These are phyloP conservation scores for Sorex fumeus DNA, from an alignment of 2,113 vertebrate genomes.

Conservation along the genomic window DNA sequence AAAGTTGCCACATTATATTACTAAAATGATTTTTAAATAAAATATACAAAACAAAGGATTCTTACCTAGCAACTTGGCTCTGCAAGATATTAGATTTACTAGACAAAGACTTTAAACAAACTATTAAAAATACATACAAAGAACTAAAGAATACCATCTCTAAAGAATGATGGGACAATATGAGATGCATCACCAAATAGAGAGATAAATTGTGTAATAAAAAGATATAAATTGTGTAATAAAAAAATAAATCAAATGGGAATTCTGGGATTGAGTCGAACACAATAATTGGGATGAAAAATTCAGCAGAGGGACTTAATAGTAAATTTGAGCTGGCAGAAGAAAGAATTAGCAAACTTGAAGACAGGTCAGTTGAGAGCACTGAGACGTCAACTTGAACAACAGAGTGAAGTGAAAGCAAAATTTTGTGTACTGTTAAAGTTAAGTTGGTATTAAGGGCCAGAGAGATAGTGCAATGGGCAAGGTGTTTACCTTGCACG, in stretches of 20 bases:
- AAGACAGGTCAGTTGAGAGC: not conserved
- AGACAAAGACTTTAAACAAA: conserved; percentile 28
- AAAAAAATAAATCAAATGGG: conserved; percentile 6
- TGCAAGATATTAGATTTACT: conserved; percentile 9
- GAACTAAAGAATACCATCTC: not conserved
- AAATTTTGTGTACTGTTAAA: not conserved
- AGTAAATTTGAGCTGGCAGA: not conserved
- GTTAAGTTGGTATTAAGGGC: not conserved
- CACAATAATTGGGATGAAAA: conserved; percentile 10
- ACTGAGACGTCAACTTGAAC: not conserved
- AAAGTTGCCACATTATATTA: not conserved
- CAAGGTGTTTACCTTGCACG: too few relatives aligned
- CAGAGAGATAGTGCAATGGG: too few relatives aligned
- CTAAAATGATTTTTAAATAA: not conserved
- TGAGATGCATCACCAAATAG: not conserved
- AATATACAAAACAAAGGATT: not conserved
- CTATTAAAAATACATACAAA: not conserved
- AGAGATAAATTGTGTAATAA: not conserved
- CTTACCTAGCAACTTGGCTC: not conserved
- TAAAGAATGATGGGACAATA: not conserved
- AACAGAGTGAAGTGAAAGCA: not conserved
- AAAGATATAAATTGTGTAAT: not conserved
- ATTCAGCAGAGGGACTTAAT: not conserved
- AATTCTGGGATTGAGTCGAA: not conserved
- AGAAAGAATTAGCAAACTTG: conserved; percentile 21